Base-by-base conservation (phyloP, 2,888 invertebrate species). In the Poecilus cupreus region DNA sequence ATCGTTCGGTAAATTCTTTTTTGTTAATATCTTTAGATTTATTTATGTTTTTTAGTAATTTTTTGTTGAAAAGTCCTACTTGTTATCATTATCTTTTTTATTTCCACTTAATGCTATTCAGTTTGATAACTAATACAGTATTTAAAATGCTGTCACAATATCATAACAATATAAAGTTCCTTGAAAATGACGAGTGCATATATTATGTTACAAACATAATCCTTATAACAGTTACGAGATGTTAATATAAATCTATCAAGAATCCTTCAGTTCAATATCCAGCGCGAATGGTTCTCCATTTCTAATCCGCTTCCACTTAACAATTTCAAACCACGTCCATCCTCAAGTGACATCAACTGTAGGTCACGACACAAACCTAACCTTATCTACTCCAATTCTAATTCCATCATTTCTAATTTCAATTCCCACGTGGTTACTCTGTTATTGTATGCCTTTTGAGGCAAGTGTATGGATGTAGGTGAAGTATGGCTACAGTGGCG, bases 191-290 rank as follows among this genome's bases (percentile, higher is more conserved):
- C n/a, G n/a, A 43, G 43, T 11, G 43, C 13, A 8, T 13, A 2
- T 3, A 43, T 43, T 43, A 43, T 43, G n/a, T 8, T 43, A 43
- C 43, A 43, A 5, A 13, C 20, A 37, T 68, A 68, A 68, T 68
- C 64, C 64, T 68, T 68, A 68, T 68, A 68, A 68, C 64, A 68
- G 13, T 68, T 68, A 68, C 64, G 64, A 37, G 64, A 60, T 26
- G 6, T 13, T 51, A 51, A 60, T 1, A 13, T 13, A 68, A 68
- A 18, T 16, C 32, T 18, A 37, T 37, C 16, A 13, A 11, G 18
- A 37, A 68, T 13, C 64, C 64, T 68, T 68, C 64, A 68, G 18
- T 68, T 37, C 18, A 60, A 43, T 43, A 51, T 51, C 51, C 18
- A 18, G 8, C 18, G 18, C 18, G 4, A 51, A 51, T 51, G 8